These are phyloP conservation scores for Spisula subtruncata DNA, from an alignment of 2,888 invertebrate species.

Conservation along the genomic window DNA sequence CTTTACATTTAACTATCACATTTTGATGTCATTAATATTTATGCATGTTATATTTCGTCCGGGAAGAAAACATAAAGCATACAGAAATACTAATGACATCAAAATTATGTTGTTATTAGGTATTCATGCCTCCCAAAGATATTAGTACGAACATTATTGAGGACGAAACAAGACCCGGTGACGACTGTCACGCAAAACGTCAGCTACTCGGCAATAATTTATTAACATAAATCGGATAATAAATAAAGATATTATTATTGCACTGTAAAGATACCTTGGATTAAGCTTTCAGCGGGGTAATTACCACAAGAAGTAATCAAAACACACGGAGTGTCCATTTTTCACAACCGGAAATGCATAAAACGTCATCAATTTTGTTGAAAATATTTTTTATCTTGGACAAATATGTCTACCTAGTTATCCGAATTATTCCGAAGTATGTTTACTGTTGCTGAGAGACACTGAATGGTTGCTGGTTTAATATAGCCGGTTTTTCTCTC, in stretches of 20 bases:
- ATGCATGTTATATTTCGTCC: too few species aligned
- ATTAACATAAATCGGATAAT: not conserved
- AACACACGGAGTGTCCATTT: constrained; percentile 81
- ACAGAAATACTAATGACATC: too few species aligned
- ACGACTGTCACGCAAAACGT: not conserved
- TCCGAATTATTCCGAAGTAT: constrained; percentile 53
- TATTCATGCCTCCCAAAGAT: not conserved
- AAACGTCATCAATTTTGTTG: constrained; percentile 77
- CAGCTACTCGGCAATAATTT: not conserved
- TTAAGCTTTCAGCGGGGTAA: constrained; percentile 72
- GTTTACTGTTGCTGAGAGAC: constrained; percentile 76
- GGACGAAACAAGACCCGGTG: not conserved
- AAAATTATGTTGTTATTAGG: too few species aligned
- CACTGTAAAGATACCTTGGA: constrained; percentile 73
- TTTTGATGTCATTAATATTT: too few species aligned
- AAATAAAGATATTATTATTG: not conserved
- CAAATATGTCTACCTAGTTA: not conserved
- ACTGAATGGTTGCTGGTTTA: constrained; percentile 38
- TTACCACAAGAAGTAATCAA: constrained; percentile 79
- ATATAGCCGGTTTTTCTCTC: not conserved
- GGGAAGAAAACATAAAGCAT: too few species aligned
- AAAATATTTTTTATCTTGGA: constrained; percentile 31
- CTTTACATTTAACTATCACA: too few species aligned
- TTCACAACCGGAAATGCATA: constrained; percentile 74
- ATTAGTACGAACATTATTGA: constrained; percentile 1